Conservation (phyloP, 2,113 vertebrate genomes). For the Columbina picui region DNA sequence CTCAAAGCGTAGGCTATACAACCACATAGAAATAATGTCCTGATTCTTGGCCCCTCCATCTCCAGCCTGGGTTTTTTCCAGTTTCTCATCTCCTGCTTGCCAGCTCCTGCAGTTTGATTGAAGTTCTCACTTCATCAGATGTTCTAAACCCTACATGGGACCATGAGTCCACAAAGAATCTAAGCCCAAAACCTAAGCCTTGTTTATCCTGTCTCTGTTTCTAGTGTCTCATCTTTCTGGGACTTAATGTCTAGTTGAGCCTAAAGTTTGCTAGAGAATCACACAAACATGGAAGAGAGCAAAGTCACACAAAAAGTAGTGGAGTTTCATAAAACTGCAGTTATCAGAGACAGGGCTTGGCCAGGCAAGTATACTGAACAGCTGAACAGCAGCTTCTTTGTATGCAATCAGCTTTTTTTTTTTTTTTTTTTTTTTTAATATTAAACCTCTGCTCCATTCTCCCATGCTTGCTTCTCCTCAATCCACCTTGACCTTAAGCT, state of each 20-base stretch:
- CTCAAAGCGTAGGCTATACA: neutral
- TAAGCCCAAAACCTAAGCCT: neutral
- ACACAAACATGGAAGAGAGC: neutral
- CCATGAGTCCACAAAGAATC: neutral
- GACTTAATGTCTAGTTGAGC: neutral
- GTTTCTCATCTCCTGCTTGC: neutral
- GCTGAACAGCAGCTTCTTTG: neutral
- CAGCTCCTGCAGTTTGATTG: neutral
- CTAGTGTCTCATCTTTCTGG: neutral
- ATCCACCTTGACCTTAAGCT: neutral
- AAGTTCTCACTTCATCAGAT: neutral
- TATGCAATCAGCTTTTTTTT: neutral
- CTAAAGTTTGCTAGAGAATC: neutral
- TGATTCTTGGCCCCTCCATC: neutral
- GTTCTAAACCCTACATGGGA: neutral
- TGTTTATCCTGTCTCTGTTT: neutral
- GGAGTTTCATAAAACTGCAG: neutral
- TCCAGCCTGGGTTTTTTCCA: neutral
- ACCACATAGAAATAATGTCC: neutral
- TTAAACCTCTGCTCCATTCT: neutral
- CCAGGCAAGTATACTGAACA: neutral
- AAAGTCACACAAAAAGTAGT: neutral
- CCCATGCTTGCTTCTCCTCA: neutral
- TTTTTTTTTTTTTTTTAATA: neutral
- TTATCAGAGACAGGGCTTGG: neutral